These are phyloP conservation scores for Ophiodon elongatus DNA, from an alignment of 2,113 vertebrate genomes.

Conservation along the genomic window DNA sequence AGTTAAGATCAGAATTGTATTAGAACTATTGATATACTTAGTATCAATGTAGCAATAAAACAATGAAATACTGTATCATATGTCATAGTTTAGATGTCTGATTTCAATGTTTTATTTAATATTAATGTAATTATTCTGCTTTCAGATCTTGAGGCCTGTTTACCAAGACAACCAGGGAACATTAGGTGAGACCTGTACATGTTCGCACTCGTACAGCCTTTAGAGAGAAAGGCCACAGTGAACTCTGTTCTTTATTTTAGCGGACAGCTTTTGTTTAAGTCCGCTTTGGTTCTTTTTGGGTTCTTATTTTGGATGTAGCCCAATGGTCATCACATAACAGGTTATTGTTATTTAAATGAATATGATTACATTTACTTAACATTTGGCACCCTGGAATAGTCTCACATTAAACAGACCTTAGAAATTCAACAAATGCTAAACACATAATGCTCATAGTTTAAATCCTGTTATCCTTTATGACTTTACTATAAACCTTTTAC, in stretches of 20 bases:
- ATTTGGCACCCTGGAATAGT: neutral
- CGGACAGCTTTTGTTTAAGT: constrained; percentile 1
- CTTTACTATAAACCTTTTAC: neutral
- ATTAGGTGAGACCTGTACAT: constrained; percentile 83
- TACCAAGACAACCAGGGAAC: constrained; percentile 88
- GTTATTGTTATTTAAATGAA: constrained; percentile 23
- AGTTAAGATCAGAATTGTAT: neutral
- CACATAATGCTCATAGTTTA: neutral
- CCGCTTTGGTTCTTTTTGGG: neutral
- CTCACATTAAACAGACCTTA: neutral
- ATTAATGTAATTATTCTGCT: constrained; percentile 45
- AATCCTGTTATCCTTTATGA: neutral
- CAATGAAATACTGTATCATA: neutral
- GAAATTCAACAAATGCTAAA: neutral
- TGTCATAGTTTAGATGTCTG: constrained; percentile 1
- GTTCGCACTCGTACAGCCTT: neutral
- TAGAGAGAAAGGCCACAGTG: neutral
- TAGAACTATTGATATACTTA: neutral
- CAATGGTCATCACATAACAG: constrained; percentile 11
- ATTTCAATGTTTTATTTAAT: constrained; percentile 22
- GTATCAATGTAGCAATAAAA: neutral
- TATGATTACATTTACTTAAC: constrained; percentile 12
- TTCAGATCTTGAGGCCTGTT: constrained; percentile 90
- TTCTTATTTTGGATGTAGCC: constrained; percentile 19
- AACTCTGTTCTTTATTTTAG: neutral